phyloP scores from a whole-genome alignment of 1,140 invertebrate species.

The Riptortus pedestris region DNA sequence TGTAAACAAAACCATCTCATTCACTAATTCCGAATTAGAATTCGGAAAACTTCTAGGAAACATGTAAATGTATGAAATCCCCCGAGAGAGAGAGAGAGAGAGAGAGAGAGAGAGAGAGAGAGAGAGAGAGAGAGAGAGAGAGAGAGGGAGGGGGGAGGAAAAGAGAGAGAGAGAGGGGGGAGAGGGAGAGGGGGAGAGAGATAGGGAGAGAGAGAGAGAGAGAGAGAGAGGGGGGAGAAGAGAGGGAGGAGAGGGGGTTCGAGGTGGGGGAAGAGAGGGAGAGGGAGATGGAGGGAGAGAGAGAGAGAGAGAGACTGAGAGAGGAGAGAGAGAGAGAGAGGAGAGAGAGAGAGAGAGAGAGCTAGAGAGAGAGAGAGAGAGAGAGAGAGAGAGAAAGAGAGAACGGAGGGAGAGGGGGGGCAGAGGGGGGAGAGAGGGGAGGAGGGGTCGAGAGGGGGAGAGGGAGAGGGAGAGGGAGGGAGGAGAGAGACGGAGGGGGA shows the following conservation, averaged over 20 bases:
- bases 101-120: background rate
- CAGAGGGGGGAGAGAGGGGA: background rate
- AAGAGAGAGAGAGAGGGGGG: background rate
- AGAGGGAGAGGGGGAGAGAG: background rate
- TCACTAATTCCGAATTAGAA: too few relatives aligned
- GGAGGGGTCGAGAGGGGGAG: too few relatives aligned
- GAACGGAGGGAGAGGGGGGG: background rate
- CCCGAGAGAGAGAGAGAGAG: background rate
- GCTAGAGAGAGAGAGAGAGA: too few relatives aligned
- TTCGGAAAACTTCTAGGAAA: too few relatives aligned
- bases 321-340: too few relatives aligned
- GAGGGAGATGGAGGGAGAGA: background rate
- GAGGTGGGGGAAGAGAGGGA: background rate
- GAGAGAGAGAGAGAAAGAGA: background rate
- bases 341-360: background rate
- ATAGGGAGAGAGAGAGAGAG: too few relatives aligned
- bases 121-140: background rate
- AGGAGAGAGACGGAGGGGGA: background rate
- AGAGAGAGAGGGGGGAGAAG: too few relatives aligned
- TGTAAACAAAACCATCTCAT: too few relatives aligned
- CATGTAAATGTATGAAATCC: too few relatives aligned
- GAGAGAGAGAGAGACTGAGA: too few relatives aligned
- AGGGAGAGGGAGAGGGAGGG: background rate
- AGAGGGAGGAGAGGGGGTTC: background rate
- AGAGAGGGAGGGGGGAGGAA: too few relatives aligned